Evolutionary conservation across 1,140 invertebrate species (phyloP).

Genomic region (Drosophila willistoni): DNA sequence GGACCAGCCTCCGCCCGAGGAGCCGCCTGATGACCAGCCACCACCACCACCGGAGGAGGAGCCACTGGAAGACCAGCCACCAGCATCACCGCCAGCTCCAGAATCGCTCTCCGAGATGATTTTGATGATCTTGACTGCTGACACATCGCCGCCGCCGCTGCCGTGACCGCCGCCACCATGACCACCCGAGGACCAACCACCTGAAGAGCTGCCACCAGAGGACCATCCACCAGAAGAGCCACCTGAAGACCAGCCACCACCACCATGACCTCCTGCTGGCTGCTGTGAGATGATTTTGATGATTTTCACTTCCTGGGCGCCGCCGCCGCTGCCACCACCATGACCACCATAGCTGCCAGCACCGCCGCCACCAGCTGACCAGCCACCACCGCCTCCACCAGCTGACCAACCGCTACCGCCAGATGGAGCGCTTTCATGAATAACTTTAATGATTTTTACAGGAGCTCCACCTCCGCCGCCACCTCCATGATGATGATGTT

Average conservation of each 20-base stretch:
- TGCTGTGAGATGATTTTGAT: constrained; percentile 69
- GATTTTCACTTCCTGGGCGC: constrained; percentile 58
- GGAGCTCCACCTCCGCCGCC: constrained; percentile 41
- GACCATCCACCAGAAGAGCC: constrained; percentile 53
- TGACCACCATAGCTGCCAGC: constrained; percentile 10
- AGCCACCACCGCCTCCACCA: constrained; percentile 33
- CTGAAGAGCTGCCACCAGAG: constrained; percentile 39
- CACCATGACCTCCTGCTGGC: constrained; percentile 41
- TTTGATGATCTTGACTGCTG: constrained; percentile 70
- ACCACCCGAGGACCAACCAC: constrained; percentile 57
- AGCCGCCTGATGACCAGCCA: constrained; percentile 36
- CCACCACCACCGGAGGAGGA: constrained; percentile 9
- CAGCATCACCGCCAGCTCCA: constrained; percentile 38
- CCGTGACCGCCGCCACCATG: constrained; percentile 12
- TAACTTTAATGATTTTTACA: constrained; percentile 67
- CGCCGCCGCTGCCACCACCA: constrained; percentile 10
- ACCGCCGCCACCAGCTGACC: constrained; percentile 18
- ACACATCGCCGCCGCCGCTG: constrained; percentile 40
- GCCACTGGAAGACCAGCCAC: constrained; percentile 41
- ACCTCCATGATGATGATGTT: constrained; percentile 41
- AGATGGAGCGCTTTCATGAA: constrained; percentile 53
- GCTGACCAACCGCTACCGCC: constrained; percentile 30
- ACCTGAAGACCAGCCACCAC: constrained; percentile 42
- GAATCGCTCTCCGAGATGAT: constrained; percentile 60
- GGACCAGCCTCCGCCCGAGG: constrained; percentile 37